Evolutionary conservation across 2,888 invertebrate species (phyloP), one percentile per base, ranked within the genome.

Genomic region (Microplitis deprimator): DNA sequence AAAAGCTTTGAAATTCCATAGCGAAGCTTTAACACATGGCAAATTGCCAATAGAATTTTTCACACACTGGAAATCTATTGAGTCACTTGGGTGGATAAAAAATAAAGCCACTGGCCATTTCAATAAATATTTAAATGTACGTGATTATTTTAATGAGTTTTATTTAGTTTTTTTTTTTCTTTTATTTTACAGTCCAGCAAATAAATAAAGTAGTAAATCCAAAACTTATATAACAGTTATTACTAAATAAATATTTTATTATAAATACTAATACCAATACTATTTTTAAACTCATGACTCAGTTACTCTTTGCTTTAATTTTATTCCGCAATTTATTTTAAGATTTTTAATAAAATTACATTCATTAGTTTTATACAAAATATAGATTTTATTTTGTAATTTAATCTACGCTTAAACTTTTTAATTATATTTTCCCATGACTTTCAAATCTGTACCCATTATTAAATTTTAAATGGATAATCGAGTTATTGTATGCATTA

Each of bases 1-100:
- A 16, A 61, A 61, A 39, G 39, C 61, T 40, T 13, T 8, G 40
- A 16, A 39, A 39, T 10, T 39, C 8, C 13, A 6, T 6, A 20
- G n/a, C 39, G 17, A 39, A 61, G 40, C 39, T 62, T 38, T 39
- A 61, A 71, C 71, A 16, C 39, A 6, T 77, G 79, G 79, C 76
- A 73, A 40, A 16, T 62, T 20, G 75, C 79, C 78, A 77, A 73
- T n/a, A 61, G 60, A 75, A 69, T 76, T 75, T 67, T 75, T 75
- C 68, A 61, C 70, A 77, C 50, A 16, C 50, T 8, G 16, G 5
- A 71, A 6, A 13, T 38, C 20, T 50, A 59, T 16, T 17, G 13
- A n/a, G n/a, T n/a, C 7, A 68, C 40, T 68, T 16, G 7, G 29
- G 50, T 50, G 50, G 50, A 50, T 50, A 50, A 50, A 50, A 50